Evolutionary conservation across 2,888 invertebrate genomes (phyloP).

Genomic region (Drosophila vallismaia): DNA sequence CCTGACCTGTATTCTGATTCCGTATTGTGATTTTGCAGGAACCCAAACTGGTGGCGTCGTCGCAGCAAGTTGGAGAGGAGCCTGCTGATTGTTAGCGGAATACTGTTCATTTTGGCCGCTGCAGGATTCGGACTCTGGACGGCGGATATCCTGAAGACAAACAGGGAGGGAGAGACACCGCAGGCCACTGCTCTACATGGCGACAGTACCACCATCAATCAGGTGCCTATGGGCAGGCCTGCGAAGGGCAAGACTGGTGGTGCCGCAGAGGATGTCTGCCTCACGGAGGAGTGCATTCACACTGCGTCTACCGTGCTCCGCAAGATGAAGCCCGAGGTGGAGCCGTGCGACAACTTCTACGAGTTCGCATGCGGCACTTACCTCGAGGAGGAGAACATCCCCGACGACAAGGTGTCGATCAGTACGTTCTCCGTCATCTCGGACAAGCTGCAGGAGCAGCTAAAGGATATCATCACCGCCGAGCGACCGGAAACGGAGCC

Average conservation of each 20-base stretch:
- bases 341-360: conserved; percentile 92
- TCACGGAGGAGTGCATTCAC: conserved; percentile 91
- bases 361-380: conserved; percentile 90
- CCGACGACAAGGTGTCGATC: conserved; percentile 87
- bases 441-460: conserved; percentile 84
- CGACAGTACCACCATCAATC: conserved; percentile 60
- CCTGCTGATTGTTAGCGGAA: conserved; percentile 86
- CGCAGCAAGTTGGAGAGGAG: conserved; percentile 89
- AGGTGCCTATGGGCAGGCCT: conserved; percentile 63
- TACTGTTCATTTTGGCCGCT: conserved; percentile 87
- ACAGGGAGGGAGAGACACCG: conserved; percentile 21
- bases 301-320: conserved; percentile 88
- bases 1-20: background rate
- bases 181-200: conserved; percentile 76
- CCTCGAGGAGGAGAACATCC: conserved; percentile 88
- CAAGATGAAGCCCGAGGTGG: conserved; percentile 87
- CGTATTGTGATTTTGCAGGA: conserved; percentile 84
- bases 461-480: conserved; percentile 83
- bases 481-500: conserved; percentile 80
- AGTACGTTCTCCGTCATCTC: conserved; percentile 84
- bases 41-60: conserved; percentile 92
- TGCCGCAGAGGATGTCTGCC: conserved; percentile 85
- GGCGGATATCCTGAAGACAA: conserved; percentile 79
- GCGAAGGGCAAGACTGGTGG: conserved; percentile 62
- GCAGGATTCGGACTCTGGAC: conserved; percentile 84